phyloP scores from a whole-genome alignment of 2,113 vertebrate genomes.

The Brienomyrus longianalis region DNA sequence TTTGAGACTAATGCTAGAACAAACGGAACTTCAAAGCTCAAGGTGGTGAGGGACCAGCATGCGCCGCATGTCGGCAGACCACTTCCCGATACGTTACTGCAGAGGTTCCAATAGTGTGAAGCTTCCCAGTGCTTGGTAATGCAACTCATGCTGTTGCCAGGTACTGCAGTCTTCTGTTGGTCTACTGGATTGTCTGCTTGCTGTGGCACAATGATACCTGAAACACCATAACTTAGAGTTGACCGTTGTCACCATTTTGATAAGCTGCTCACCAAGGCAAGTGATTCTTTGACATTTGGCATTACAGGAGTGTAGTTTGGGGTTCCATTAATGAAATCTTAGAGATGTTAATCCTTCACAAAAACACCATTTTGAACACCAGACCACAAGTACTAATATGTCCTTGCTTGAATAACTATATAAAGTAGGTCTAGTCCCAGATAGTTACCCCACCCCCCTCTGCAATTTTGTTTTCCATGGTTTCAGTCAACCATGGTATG shows the following conservation, averaged over 20 bases:
- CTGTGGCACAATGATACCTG: not conserved
- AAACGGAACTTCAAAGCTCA: not conserved
- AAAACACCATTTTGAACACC: not conserved
- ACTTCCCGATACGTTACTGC: not conserved
- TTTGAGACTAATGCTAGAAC: not conserved
- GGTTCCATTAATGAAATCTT: not conserved
- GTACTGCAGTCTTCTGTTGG: not conserved
- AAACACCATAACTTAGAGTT: not conserved
- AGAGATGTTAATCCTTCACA: not conserved
- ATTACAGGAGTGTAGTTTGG: not conserved
- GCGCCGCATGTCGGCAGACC: not conserved
- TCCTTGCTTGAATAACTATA: not conserved
- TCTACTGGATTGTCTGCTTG: not conserved
- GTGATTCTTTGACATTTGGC: not conserved
- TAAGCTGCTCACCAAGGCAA: not conserved
- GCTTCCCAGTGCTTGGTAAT: not conserved
- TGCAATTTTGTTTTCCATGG: too few relatives aligned
- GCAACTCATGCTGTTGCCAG: not conserved
- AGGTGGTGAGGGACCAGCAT: not conserved
- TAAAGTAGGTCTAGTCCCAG: not conserved
- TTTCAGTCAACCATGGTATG: not conserved
- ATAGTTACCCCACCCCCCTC: not conserved
- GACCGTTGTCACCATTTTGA: not conserved
- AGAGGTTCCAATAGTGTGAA: not conserved
- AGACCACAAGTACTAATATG: not conserved